Base-by-base conservation (phyloP, 2,113 vertebrate species). In the Verasper variegatus region DNA sequence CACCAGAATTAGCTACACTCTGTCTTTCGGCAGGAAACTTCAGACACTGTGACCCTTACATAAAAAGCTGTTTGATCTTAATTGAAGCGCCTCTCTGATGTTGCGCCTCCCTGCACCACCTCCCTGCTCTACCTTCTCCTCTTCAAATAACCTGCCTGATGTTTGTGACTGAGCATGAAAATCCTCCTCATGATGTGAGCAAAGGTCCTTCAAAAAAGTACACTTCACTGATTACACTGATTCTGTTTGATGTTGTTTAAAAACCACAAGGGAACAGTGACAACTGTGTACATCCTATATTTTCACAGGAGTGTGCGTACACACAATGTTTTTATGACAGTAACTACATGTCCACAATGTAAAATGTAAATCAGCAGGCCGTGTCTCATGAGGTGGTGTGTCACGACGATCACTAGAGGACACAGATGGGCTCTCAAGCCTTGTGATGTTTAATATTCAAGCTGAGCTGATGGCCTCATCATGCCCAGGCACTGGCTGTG, bases 11-110 rank as follows among this genome's bases (percentile, higher is more conserved):
- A 84, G 83, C 63, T 56, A 6, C 17, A 0, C 51, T 58, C 69
- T 65, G 58, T 72, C 14, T 37, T 47, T 70, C 76, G 81, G 45
- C 77, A 81, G 68, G 61, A 59, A 52, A 74, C 23, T 61, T 73
- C 64, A 21, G 56, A 79, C 67, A 64, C 59, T 57, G 64, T 59
- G 79, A 78, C 81, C 79, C 60, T 64, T 23, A 31, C 52, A 68
- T 73, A 23, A 60, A 51, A 74, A 76, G 75, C 71, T 8, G 59
- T 86, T 87, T 87, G 83, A 89, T 86, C 58, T 76, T 77, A 78
- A 85, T 51, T 80, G 76, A 78, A 81, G 78, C 37, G 27, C 42
- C 45, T 66, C 75, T 85, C 69, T 75, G 82, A 89, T 83, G 80
- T 74, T 45, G 49, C 0, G 17, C 57, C 66, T 58, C 47, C 58